Evolutionary conservation across 2,113 vertebrate species (phyloP).

Genomic region (Coregonus clupeaformis): DNA sequence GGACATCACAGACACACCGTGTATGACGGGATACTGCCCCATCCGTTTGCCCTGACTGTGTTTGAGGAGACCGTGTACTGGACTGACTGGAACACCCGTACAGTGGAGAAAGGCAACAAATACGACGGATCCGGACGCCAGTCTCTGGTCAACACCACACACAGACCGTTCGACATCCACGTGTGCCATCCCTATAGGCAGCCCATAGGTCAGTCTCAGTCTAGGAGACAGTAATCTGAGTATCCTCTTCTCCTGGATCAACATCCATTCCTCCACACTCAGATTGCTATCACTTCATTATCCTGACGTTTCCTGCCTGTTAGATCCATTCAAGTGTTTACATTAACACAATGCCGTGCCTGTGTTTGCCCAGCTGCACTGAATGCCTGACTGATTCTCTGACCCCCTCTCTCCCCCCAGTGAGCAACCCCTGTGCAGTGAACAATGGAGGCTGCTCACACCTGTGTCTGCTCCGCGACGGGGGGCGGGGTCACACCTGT

Average conservation of each 20-base stretch:
- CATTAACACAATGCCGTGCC: slow-evolving; percentile 38
- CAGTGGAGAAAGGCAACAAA: slow-evolving; percentile 96
- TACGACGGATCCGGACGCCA: slow-evolving; percentile 84
- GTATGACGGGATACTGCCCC: slow-evolving; percentile 84
- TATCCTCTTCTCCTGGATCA: neutral
- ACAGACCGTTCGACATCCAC: slow-evolving; percentile 93
- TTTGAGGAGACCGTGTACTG: slow-evolving; percentile 94
- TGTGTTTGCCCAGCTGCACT: slow-evolving; percentile 45
- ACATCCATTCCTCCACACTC: neutral
- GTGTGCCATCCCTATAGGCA: slow-evolving; percentile 97
- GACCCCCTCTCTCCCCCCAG: slow-evolving; percentile 63
- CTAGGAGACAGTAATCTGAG: slow-evolving; percentile 20
- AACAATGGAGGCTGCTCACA: slow-evolving; percentile 98
- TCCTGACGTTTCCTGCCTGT: neutral
- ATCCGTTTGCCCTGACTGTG: slow-evolving; percentile 90
- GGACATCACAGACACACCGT: slow-evolving; percentile 87
- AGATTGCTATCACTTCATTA: slow-evolving; percentile 26
- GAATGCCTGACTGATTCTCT: slow-evolving; percentile 33
- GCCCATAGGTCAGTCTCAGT: slow-evolving; percentile 83
- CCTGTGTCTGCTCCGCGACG: slow-evolving; percentile 90
- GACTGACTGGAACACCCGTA: slow-evolving; percentile 98
- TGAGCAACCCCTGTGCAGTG: slow-evolving; percentile 88
- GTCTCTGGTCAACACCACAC: slow-evolving; percentile 89
- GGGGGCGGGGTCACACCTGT: slow-evolving; percentile 86
- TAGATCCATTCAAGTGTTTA: slow-evolving; percentile 15